phyloP scores from a whole-genome alignment of 2,113 vertebrate species.

The Perccottus glenii region DNA sequence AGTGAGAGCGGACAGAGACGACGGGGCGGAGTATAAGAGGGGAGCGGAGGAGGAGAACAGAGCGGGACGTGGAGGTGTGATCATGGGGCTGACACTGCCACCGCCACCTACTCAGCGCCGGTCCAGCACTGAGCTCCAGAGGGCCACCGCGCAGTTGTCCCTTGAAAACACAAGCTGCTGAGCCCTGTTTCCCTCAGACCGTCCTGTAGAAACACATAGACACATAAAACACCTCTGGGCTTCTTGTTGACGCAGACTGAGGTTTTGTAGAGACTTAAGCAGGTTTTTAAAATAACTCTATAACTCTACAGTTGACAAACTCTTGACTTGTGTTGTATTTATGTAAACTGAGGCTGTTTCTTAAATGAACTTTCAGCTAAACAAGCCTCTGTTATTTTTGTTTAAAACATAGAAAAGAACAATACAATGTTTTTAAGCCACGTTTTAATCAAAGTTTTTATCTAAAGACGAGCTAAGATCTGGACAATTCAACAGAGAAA shows the following conservation, averaged over 20 bases:
- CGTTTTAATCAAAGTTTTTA: slow-evolving; percentile 8
- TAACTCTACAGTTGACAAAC: not conserved
- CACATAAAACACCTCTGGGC: slow-evolving; percentile 24
- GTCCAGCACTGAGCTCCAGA: slow-evolving; percentile 88
- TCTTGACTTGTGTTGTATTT: not conserved
- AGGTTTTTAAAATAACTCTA: not conserved
- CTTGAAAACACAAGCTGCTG: slow-evolving; percentile 86
- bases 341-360: not conserved
- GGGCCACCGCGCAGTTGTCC: slow-evolving; percentile 89
- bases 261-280: not conserved
- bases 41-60: slow-evolving; percentile 41
- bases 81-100: slow-evolving; percentile 60
- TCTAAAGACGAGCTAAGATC: not conserved
- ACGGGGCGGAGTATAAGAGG: slow-evolving; percentile 47
- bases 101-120: slow-evolving; percentile 73
- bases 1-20: slow-evolving; percentile 78
- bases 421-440: not conserved
- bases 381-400: not conserved
- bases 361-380: not conserved
- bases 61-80: slow-evolving; percentile 32
- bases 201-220: slow-evolving; percentile 14
- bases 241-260: slow-evolving; percentile 1
- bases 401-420: not conserved
- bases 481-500: slow-evolving; percentile 2
- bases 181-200: slow-evolving; percentile 26